Conservation (phyloP, 2,113 vertebrate species). For the Chionomys nivalis region DNA sequence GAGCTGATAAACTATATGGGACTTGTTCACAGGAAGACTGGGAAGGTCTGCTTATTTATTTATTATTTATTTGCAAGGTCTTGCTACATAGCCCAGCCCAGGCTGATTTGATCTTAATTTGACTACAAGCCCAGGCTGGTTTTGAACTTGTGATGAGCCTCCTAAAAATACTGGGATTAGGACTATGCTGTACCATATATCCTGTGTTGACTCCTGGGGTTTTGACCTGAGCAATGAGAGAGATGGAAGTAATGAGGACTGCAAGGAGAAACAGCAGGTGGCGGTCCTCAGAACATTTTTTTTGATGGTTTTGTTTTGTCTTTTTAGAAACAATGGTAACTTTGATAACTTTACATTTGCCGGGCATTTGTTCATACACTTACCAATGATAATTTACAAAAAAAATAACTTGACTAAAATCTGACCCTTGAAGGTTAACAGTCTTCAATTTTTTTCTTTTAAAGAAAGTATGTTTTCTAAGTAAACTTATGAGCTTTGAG, state of each 20-base stretch:
- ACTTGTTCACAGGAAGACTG: neutral
- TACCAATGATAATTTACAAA: neutral
- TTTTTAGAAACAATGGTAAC: neutral
- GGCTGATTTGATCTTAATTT: neutral
- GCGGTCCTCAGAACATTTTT: neutral
- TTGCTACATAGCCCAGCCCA: neutral
- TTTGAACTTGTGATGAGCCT: neutral
- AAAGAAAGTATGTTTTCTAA: neutral
- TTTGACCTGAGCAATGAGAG: neutral
- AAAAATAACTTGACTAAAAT: conserved; percentile 8
- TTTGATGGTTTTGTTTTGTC: neutral
- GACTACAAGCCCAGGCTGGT: neutral
- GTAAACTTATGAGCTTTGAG: neutral
- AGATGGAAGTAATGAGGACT: neutral
- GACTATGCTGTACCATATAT: neutral
- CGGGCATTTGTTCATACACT: neutral
- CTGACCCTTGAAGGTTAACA: neutral
- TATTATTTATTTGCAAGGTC: neutral
- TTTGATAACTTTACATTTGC: neutral
- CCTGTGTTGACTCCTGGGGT: neutral
- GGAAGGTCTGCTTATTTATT: neutral
- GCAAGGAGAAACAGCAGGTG: neutral
- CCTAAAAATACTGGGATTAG: neutral
- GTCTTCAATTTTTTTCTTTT: neutral
- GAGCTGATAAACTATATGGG: neutral